Base-by-base conservation (phyloP, 2,797 vertebrate genomes). In the Triplophysa yarkandensis region DNA sequence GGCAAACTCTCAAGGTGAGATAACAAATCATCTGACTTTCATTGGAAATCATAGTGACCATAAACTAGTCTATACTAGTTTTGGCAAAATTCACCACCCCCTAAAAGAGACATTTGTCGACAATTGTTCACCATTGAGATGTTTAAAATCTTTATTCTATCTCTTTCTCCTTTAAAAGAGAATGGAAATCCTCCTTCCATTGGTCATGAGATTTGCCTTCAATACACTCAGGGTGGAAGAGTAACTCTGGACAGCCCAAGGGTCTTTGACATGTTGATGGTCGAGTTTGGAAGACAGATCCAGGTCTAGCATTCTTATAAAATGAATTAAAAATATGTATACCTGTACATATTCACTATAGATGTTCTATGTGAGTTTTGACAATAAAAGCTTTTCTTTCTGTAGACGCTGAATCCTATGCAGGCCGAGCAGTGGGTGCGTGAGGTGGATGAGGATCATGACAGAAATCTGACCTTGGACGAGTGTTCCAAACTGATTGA, bases 401-500 rank as follows among this genome's bases (percentile, higher is more conserved):
- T 71, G 9, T 61, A 84, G 82, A 55, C 65, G 0, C 3, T 66
- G 11, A 62, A 30, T 25, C 34, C 60, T 6, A 50, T 73, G 48
- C n/a, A 34, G 34, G 6, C 55, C 6, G 21, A 55, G 2, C 30
- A 64, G n/a, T 60, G 79, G 1, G 57, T 83, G 9, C 0, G 4
- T 1, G 14, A 21, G 0, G 68, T 69, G 13, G 78, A 81, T 54
- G 8, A n/a, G 0, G 19, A 79, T 61, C 28, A 52, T 0, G 41
- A 83, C 69, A 23, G 11, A 7, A 10, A 0, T 10, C 77, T 86
- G 17, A 61, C 70, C 39, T 0, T 63, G 34, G 5, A 1, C 0
- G 82, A 86, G 64, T 82, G 77, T 17, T 0, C 13, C 41, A 57
- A 21, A 11, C 62, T 80, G 9, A 14, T 69, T 19, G 4, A 39